phyloP scores from a whole-genome alignment of 2,797 vertebrate species.

The Sebastes wilsoni region DNA sequence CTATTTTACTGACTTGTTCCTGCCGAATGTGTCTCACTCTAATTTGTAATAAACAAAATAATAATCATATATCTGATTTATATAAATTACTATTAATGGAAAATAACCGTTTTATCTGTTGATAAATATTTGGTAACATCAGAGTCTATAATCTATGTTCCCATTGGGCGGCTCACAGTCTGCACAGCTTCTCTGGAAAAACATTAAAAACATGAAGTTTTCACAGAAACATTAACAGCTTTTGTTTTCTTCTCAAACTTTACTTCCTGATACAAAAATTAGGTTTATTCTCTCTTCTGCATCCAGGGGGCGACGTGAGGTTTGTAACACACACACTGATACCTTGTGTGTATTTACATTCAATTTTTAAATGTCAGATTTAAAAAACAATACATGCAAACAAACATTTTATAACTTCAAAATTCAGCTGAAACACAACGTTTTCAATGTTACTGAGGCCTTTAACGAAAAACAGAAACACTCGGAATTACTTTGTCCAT shows the following conservation, averaged over 20 bases:
- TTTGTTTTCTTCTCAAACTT: neutral
- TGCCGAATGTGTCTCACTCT: neutral
- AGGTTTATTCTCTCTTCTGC: neutral
- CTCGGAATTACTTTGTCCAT: neutral
- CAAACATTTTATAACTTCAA: neutral
- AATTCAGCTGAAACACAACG: neutral
- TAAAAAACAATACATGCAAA: neutral
- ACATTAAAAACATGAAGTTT: neutral
- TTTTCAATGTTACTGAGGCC: no score
- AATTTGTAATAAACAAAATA: neutral
- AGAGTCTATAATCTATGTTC: neutral
- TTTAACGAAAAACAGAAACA: neutral
- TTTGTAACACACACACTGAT: neutral
- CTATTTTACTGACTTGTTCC: neutral
- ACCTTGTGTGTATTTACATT: neutral
- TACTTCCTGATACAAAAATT: neutral
- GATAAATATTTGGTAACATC: no score
- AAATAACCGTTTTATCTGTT: no score
- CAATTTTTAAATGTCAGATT: neutral
- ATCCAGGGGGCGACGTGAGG: slow-evolving; percentile 23
- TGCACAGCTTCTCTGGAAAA: neutral
- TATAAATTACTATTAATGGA: no score
- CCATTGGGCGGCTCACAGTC: neutral
- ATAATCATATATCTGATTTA: neutral
- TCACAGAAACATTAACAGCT: neutral